A percentile compares a stretch with the other conserved stretches of the same genome.
These are phyloP conservation scores for Stigmatopora nigra DNA, from an alignment of 2,113 vertebrate genomes.

Conservation along the genomic window DNA sequence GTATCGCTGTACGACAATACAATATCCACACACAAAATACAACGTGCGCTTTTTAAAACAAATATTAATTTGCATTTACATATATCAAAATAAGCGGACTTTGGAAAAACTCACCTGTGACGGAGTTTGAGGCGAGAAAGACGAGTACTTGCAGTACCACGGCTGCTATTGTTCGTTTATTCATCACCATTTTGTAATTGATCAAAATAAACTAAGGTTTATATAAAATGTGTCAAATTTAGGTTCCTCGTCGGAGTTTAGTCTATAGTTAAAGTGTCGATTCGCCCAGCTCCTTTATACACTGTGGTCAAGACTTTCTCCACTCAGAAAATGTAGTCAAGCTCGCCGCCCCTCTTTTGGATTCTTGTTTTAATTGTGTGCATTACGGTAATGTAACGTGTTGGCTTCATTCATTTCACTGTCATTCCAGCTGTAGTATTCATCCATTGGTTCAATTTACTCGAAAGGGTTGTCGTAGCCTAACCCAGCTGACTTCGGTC, in stretches of 20 bases:
- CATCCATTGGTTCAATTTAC: too few relatives aligned
- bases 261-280: background rate
- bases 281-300: too few relatives aligned
- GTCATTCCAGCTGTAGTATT: too few relatives aligned
- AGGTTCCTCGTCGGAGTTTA: background rate
- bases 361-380: too few relatives aligned
- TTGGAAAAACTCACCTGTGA: conserved; percentile 44
- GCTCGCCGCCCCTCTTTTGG: too few relatives aligned
- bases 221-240: background rate
- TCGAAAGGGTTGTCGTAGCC: too few relatives aligned
- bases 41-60: background rate
- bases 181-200: background rate
- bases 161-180: background rate
- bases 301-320: too few relatives aligned
- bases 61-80: too few relatives aligned
- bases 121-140: background rate
- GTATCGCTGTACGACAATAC: background rate
- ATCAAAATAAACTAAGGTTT: background rate
- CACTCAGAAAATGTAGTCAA: too few relatives aligned
- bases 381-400: too few relatives aligned
- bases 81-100: background rate
- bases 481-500: too few relatives aligned
- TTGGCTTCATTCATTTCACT: too few relatives aligned
- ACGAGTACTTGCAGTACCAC: background rate
- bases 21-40: background rate